phyloP scores from a whole-genome alignment of 2,113 vertebrate species.

The Panthera tigris region DNA sequence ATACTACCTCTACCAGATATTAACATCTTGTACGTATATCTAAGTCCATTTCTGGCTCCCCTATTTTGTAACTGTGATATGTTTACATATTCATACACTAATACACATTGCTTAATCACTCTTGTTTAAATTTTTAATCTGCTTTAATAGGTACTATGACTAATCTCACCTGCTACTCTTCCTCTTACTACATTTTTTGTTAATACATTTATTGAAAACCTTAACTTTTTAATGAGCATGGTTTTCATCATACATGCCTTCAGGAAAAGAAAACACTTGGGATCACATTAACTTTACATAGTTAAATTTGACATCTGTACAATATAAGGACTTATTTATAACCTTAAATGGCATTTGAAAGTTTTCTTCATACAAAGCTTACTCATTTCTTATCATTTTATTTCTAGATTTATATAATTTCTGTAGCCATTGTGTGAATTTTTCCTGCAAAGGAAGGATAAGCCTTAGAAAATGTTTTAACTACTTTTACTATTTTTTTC shows the following conservation, averaged over 20 bases:
- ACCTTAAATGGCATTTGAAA: neutral
- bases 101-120: neutral
- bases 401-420: neutral
- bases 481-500: neutral
- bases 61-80: too few relatives aligned
- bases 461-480: neutral
- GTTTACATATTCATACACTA: too few relatives aligned
- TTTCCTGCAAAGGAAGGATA: neutral
- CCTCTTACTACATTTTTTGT: neutral
- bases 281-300: neutral
- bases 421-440: neutral
- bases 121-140: neutral
- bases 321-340: neutral
- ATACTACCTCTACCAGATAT: neutral
- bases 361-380: neutral
- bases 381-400: neutral
- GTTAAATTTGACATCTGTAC: neutral
- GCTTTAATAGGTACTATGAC: too few relatives aligned
- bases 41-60: too few relatives aligned
- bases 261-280: neutral
- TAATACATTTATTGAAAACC: neutral
- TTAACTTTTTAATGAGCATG: neutral
- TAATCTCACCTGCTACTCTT: neutral
- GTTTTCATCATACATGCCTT: neutral
- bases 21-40: neutral